A percentile compares a stretch with the other conserved stretches of the same genome.
Conservation (phyloP, 2,797 vertebrate genomes). For the Threskiornis aethiopicus region DNA sequence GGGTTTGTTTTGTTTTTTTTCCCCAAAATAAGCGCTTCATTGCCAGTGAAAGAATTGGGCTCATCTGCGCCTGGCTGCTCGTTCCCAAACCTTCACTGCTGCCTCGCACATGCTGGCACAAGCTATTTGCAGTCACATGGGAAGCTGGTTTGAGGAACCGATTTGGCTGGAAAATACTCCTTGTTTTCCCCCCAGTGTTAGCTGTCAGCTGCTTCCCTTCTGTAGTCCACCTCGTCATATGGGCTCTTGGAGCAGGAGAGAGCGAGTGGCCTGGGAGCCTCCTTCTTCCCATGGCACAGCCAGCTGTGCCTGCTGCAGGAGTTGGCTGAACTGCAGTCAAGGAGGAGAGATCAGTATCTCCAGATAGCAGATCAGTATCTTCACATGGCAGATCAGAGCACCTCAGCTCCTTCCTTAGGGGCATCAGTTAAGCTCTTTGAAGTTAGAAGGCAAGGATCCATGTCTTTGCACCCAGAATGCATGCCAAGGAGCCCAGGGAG, state of each 20-base stretch:
- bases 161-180: not conserved
- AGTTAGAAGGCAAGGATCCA: not conserved
- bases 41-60: not conserved
- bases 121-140: not conserved
- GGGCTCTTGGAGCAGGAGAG: not conserved
- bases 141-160: not conserved
- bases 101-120: not conserved
- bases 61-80: not conserved
- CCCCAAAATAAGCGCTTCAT: not conserved
- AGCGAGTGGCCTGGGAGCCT: not conserved
- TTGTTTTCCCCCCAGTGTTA: not conserved
- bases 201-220: not conserved
- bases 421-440: not conserved
- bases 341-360: not conserved
- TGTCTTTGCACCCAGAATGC: not conserved
- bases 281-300: fast-evolving
- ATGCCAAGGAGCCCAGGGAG: not conserved
- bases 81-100: not conserved
- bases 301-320: not conserved
- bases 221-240: too few relatives aligned
- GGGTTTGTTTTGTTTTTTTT: not conserved
- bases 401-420: not conserved
- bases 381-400: not conserved
- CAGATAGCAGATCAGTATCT: not conserved
- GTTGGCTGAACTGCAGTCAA: not conserved